Conservation (phyloP, 2,797 vertebrate genomes). For the Mormyrops attenuatus region DNA sequence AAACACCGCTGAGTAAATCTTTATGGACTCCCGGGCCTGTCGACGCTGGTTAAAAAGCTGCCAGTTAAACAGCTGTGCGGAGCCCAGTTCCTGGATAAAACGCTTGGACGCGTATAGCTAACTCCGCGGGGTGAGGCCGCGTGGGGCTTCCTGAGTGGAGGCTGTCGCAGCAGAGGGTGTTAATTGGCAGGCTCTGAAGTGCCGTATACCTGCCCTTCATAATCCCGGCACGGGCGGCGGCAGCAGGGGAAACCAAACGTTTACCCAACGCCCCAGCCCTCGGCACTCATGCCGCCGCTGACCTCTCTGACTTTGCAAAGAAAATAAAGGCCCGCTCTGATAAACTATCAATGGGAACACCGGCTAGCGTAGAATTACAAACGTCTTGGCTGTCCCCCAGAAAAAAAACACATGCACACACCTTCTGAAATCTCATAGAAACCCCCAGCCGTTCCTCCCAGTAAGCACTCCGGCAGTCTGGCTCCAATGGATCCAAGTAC, state of each 20-base stretch:
- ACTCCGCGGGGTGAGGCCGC: conserved; percentile 63
- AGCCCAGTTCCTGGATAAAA: conserved; percentile 55
- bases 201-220: conserved; percentile 64
- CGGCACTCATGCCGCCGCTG: conserved; percentile 22
- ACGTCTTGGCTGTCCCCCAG: conserved; percentile 2
- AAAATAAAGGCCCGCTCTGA: conserved; percentile 31
- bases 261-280: conserved; percentile 49
- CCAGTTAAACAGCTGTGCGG: conserved; percentile 66
- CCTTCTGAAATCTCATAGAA: conserved; percentile 10
- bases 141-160: conserved; percentile 62
- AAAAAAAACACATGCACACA: conserved; percentile 7
- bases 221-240: conserved; percentile 57
- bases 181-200: conserved; percentile 69
- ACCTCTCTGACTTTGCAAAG: conserved; percentile 31
- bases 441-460: not conserved
- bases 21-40: conserved; percentile 62
- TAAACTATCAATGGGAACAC: conserved; percentile 27
- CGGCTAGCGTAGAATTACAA: conserved; percentile 26
- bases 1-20: conserved; percentile 66
- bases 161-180: conserved; percentile 61
- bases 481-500: not conserved
- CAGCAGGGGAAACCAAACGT: conserved; percentile 56
- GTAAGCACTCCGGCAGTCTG: not conserved
- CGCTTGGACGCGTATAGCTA: conserved; percentile 37
- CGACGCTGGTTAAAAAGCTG: conserved; percentile 57